Evolutionary conservation across 2,113 vertebrate species (phyloP).

Genomic region (Triplophysa siluroides): DNA sequence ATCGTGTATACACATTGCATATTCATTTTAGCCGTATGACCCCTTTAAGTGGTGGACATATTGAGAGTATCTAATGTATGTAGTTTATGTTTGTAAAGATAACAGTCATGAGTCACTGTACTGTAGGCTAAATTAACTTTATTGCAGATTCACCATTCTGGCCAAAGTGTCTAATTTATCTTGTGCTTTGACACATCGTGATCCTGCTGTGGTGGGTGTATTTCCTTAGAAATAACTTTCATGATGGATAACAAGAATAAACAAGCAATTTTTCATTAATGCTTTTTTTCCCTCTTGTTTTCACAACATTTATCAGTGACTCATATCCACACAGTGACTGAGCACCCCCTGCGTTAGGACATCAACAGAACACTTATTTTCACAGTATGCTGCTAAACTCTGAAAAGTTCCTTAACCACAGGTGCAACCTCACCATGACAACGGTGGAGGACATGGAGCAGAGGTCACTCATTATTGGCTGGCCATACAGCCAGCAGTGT

Average conservation of each 20-base stretch:
- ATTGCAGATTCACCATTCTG: too few relatives aligned
- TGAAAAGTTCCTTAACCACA: conserved; percentile 8
- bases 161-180: too few relatives aligned
- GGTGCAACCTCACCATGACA: conserved; percentile 20
- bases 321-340: not conserved
- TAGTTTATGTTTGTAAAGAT: too few relatives aligned
- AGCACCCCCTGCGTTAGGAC: not conserved
- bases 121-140: too few relatives aligned
- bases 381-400: conserved; percentile 1
- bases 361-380: not conserved
- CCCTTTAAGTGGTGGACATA: too few relatives aligned
- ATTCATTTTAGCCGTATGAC: too few relatives aligned
- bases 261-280: not conserved
- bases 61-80: too few relatives aligned
- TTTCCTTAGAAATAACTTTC: not conserved
- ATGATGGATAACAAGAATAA: not conserved
- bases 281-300: not conserved
- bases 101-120: too few relatives aligned
- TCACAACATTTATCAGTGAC: not conserved
- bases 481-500: conserved; percentile 7
- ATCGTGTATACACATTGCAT: too few relatives aligned
- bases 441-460: not conserved
- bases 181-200: too few relatives aligned
- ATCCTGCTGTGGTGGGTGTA: not conserved
- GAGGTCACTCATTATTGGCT: conserved; percentile 30